Evolutionary conservation across 2,797 vertebrate genomes (phyloP), one percentile per base, ranked within the genome.

Genomic region (Nyctibius grandis): DNA sequence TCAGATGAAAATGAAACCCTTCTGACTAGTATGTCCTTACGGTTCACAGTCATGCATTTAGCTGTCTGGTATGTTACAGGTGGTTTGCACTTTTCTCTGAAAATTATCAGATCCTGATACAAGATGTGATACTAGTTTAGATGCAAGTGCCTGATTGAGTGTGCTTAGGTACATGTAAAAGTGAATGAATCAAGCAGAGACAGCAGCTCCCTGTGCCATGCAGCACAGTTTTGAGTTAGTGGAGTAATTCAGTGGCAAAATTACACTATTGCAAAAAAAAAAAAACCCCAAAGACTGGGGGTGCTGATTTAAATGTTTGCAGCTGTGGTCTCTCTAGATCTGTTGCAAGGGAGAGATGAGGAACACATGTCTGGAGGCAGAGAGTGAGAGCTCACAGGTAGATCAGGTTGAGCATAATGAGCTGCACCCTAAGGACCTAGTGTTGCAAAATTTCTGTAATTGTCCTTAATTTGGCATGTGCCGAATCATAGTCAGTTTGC

Each of bases 71-170:
- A 2, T 20, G 7, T 5, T 34, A 3, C 22, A n/a, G 45, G 21
- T 28, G 54, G 15, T 21, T 69, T 29, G 31, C 3, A 0, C 8
- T 77, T 63, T 23, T 6, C 33, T 47, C 34, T 73, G 34, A 9
- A 26, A 26, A 65, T 28, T 9, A 19, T 5, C 33, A 44, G 31
- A 22, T 80, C 16, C 45, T 29, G 63, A 3, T 18, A 8, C 6
- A 28, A 21, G 53, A 22, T 11, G 54, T 42, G 60, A n/a, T 45
- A 2, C 9, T 34, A 17, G 50, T 40, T 54, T 9, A 50, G 17
- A 6, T 68, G 54, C 0, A 1, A 42, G 33, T 25, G 40, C 25
- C 34, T 31, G 45, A 19, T 33, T 0, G 1, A 72, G 33, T 6
- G 50, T 50, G 61, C 70, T 36, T 47, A 34, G 44, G 57, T 23